Percentiles rank a stretch among this genome's conserved stretches.
These are phyloP conservation scores for Heliothis peltigera DNA, from an alignment of 2,888 invertebrate genomes.

Conservation along the genomic window DNA sequence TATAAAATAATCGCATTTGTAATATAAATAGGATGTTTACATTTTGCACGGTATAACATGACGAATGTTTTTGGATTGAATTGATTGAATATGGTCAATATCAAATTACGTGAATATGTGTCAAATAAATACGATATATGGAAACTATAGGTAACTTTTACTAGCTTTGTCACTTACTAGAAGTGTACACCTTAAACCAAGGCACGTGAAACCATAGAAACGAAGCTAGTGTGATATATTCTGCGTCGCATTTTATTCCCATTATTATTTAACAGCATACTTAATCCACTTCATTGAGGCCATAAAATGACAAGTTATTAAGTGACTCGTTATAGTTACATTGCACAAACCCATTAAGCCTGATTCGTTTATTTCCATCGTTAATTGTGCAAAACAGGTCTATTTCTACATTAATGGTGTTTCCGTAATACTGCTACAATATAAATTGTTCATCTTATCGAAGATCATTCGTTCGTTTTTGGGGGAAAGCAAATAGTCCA, in stretches of 20 bases:
- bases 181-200: too few relatives aligned
- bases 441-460: slow-evolving; percentile 70
- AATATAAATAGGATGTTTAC: too few relatives aligned
- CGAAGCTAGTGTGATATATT: neutral
- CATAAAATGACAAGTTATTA: slow-evolving; percentile 39
- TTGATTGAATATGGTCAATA: too few relatives aligned
- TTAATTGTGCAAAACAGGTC: slow-evolving; percentile 62
- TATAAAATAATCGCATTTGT: too few relatives aligned
- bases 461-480: slow-evolving; percentile 72
- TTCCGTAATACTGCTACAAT: slow-evolving; percentile 45
- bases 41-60: too few relatives aligned
- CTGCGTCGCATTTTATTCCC: neutral
- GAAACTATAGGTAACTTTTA: too few relatives aligned
- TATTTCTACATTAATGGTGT: slow-evolving; percentile 47
- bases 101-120: too few relatives aligned
- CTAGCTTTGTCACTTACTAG: too few relatives aligned
- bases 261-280: slow-evolving; percentile 6
- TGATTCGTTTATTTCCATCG: slow-evolving; percentile 58
- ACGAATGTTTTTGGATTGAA: too few relatives aligned
- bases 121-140: too few relatives aligned
- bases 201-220: neutral
- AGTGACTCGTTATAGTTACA: slow-evolving; percentile 25
- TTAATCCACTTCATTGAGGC: slow-evolving; percentile 7
- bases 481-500: slow-evolving; percentile 71
- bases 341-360: slow-evolving; percentile 37